These are phyloP conservation scores for Drosophila nr. perissopoda DNA, from an alignment of 2,888 invertebrate species.

Conservation along the genomic window DNA sequence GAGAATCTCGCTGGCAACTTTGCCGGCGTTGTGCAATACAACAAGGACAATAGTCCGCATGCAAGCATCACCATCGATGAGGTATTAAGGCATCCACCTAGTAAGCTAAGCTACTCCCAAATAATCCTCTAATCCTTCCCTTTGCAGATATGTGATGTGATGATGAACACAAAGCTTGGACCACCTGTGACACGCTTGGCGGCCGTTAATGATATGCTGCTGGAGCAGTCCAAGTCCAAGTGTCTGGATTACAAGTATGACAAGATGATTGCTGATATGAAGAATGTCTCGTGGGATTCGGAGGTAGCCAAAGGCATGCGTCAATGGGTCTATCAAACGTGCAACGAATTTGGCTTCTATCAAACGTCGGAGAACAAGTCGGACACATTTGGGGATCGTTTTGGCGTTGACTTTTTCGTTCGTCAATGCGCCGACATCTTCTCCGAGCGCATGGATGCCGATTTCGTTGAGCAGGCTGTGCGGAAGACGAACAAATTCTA, in stretches of 20 bases:
- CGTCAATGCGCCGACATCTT: slow-evolving; percentile 94
- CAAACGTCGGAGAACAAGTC: slow-evolving; percentile 90
- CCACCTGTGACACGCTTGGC: slow-evolving; percentile 90
- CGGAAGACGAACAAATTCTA: slow-evolving; percentile 91
- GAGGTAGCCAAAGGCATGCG: slow-evolving; percentile 89
- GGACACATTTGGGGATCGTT: slow-evolving; percentile 90
- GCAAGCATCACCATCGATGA: slow-evolving; percentile 92
- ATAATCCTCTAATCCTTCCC: not conserved
- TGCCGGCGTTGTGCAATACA: slow-evolving; percentile 96
- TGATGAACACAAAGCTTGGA: slow-evolving; percentile 88
- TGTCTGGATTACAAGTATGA: slow-evolving; percentile 94
- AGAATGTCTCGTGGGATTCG: slow-evolving; percentile 89
- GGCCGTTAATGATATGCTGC: slow-evolving; percentile 89
- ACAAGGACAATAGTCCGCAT: slow-evolving; percentile 94
- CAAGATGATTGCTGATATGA: slow-evolving; percentile 89
- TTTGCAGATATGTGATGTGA: slow-evolving; percentile 89
- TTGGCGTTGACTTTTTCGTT: slow-evolving; percentile 91
- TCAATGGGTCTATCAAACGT: slow-evolving; percentile 97
- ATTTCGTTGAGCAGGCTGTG: slow-evolving; percentile 88
- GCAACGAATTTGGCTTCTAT: slow-evolving; percentile 97
- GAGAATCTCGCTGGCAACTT: slow-evolving; percentile 93
- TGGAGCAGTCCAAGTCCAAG: slow-evolving; percentile 88
- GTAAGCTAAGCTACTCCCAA: not conserved
- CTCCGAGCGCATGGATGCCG: slow-evolving; percentile 88
- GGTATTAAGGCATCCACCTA: slow-evolving; percentile 84